These are phyloP conservation scores for Alcis repandata DNA, from an alignment of 2,888 invertebrate genomes.

Conservation along the genomic window DNA sequence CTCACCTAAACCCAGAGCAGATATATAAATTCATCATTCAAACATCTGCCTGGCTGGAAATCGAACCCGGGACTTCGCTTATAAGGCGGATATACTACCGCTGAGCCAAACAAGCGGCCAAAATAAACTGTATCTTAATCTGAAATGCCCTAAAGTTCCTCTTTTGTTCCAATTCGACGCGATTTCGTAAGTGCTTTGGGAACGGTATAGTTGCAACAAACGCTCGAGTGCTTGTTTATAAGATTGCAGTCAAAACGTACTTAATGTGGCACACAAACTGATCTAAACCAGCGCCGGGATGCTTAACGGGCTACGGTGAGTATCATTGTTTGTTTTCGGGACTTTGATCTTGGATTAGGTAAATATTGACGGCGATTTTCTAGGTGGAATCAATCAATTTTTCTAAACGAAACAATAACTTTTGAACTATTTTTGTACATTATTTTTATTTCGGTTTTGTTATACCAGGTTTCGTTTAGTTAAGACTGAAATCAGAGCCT, in stretches of 20 bases:
- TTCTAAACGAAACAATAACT: no score
- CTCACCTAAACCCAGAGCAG: no score
- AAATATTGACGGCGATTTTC: constrained; percentile 1
- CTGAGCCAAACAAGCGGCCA: background rate
- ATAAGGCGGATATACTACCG: no score
- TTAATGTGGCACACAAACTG: constrained; percentile 39
- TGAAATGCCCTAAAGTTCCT: constrained; percentile 4
- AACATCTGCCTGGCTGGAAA: no score
- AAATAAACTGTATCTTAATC: background rate
- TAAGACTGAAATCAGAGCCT: no score
- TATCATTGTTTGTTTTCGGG: constrained; percentile 22
- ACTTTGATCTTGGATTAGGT: constrained; percentile 16
- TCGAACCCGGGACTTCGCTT: no score
- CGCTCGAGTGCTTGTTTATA: constrained; percentile 36
- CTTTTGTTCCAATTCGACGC: constrained; percentile 26
- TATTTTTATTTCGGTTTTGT: no score
- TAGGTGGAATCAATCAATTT: background rate
- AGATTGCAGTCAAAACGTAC: constrained; percentile 39
- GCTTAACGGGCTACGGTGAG: constrained; percentile 19
- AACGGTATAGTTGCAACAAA: constrained; percentile 28
- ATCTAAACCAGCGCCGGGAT: constrained; percentile 35
- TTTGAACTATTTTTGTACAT: no score
- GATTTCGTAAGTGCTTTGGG: constrained; percentile 37
- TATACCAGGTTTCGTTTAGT: no score
- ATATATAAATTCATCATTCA: no score